Base-by-base conservation (phyloP, 2,113 vertebrate genomes). In the Stigmatopora argus region DNA sequence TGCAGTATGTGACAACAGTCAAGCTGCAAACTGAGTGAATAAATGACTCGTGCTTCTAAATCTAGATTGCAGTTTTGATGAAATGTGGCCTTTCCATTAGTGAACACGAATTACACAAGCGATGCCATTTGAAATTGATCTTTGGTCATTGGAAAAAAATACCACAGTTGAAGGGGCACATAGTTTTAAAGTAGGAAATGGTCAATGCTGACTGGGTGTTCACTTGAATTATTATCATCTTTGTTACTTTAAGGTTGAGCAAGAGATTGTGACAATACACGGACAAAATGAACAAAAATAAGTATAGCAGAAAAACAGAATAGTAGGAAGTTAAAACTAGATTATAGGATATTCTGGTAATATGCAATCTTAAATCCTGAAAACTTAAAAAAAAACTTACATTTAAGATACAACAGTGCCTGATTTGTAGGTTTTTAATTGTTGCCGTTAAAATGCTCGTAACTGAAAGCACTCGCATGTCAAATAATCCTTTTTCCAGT, bases 301-400 rank as follows among this genome's bases (percentile, higher is more conserved):
- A 76, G 70, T 72, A 51, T 73, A 69, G 80, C 66, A 64, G 77
- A 72, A 71, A 68, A 62, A 64, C 80, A 74, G 58, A 56, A 34
- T 69, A 76, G 70, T 5, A 19, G 66, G 67, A 79, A 78, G 74
- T 77, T 77, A 62, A 84, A 82, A 85, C 85, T 81, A 77, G 74
- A 71, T 78, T 31, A 31, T 31, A 31, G 26, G 26, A 31, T 31
- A 3, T 31, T 31, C 26, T 31, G 26, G 26, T 31, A 31, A 31
- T 31, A 31, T 31, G 26, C 26, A 31, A 31, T 31, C 3, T 31
- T 31, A 31, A 31, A 31, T 3, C 26, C 26, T 31, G 26, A 31
- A 31, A 31, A 31, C 26, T 31, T n/a, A n/a, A n/a, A n/a, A n/a
- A n/a, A n/a, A n/a, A n/a, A n/a, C n/a, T n/a, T n/a, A n/a, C n/a